These are phyloP conservation scores for Rhinolophus ferrumequinum DNA, from an alignment of 2,113 vertebrate species.

Conservation along the genomic window DNA sequence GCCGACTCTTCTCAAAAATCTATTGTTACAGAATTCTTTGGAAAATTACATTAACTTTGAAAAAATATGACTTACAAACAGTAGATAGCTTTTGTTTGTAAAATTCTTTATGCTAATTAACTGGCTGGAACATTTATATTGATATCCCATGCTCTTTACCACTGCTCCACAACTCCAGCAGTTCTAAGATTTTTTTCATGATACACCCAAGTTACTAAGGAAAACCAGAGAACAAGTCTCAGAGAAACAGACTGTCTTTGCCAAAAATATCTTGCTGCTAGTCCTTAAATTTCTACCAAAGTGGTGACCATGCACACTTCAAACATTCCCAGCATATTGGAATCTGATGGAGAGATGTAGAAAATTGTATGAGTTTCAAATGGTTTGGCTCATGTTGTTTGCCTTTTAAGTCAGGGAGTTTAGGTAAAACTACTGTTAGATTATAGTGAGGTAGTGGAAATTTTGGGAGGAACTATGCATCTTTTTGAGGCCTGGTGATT, in stretches of 20 bases:
- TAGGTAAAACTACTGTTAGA: constrained; percentile 39
- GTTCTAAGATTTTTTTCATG: constrained; percentile 24
- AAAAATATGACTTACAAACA: not conserved
- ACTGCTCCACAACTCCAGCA: not conserved
- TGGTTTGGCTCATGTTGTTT: not conserved
- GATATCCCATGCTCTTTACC: not conserved
- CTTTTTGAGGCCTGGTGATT: not conserved
- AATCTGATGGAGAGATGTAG: not conserved
- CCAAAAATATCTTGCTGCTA: not conserved
- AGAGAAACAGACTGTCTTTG: not conserved
- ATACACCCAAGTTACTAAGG: not conserved
- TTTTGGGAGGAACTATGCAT: not conserved
- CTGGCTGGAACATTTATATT: not conserved
- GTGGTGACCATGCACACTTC: not conserved
- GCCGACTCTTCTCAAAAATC: not conserved
- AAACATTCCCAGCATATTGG: not conserved
- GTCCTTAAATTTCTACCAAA: constrained; percentile 1
- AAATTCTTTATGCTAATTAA: constrained; percentile 20
- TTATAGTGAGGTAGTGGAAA: constrained; percentile 30
- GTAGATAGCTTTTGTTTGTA: not conserved
- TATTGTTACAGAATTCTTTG: not conserved
- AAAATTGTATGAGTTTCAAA: constrained; percentile 15
- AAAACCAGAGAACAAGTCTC: constrained; percentile 32
- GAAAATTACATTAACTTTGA: not conserved
- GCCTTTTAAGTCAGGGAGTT: not conserved